Percentiles rank a stretch among this genome's conserved stretches.
These are phyloP conservation scores for Brachylomia viminalis DNA, from an alignment of 2,888 invertebrate species.

Conservation along the genomic window DNA sequence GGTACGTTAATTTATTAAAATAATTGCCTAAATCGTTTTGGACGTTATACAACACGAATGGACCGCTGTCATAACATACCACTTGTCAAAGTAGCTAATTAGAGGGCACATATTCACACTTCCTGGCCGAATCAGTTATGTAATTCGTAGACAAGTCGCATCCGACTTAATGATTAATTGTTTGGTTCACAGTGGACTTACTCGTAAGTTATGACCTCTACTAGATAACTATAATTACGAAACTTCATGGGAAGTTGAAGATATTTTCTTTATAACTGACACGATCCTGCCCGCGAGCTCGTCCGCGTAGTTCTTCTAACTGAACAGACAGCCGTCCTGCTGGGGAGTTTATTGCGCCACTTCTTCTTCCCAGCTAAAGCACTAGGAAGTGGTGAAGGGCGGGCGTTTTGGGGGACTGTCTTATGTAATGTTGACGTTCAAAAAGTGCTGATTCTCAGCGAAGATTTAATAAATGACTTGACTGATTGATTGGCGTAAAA, in stretches of 20 bases:
- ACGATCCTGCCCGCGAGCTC: no score
- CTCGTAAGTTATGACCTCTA: neutral
- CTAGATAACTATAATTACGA: neutral
- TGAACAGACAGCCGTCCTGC: no score
- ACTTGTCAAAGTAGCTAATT: slow-evolving; percentile 44
- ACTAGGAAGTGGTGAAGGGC: no score
- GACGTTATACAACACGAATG: slow-evolving; percentile 28
- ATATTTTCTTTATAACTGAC: neutral
- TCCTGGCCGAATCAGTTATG: slow-evolving; percentile 22
- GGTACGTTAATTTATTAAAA: neutral
- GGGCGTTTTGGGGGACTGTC: no score
- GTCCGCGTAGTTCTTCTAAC: no score
- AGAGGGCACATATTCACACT: slow-evolving; percentile 15
- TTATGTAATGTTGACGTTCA: no score
- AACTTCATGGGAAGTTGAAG: neutral
- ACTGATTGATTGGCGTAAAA: no score
- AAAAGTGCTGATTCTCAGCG: no score
- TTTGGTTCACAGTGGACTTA: neutral
- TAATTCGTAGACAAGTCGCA: slow-evolving; percentile 7
- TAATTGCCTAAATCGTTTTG: neutral
- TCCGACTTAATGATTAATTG: slow-evolving; percentile 16
- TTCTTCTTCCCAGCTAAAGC: no score
- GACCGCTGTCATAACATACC: slow-evolving; percentile 22
- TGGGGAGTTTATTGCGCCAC: no score
- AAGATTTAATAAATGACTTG: no score